Evolutionary conservation across 1,140 invertebrate species (phyloP).

Genomic region (Aphis gossypii): DNA sequence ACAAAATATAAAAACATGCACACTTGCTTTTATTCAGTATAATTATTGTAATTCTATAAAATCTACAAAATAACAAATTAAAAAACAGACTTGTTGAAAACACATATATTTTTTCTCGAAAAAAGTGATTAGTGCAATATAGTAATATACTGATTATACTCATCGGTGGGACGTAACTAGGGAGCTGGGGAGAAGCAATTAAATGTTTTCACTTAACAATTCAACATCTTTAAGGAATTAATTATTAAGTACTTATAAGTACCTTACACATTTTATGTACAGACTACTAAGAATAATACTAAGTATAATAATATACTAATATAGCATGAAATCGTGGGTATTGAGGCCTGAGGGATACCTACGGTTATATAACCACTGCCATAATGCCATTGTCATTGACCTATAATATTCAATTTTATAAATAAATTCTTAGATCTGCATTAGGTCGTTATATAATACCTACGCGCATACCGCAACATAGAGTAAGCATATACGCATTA

Average conservation of each 20-base stretch:
- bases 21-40: background rate
- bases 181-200: too few species aligned
- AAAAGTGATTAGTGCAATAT: background rate
- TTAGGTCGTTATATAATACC: background rate
- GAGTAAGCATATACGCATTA: too few species aligned
- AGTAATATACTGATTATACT: background rate
- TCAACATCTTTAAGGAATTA: background rate
- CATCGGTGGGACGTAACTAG: background rate
- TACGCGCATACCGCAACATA: too few species aligned
- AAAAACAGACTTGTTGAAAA: background rate
- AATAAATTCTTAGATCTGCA: background rate
- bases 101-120: background rate
- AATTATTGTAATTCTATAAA: background rate
- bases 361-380: background rate
- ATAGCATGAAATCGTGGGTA: background rate
- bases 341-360: background rate
- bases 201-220: too few species aligned
- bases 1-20: background rate
- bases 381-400: background rate
- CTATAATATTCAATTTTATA: background rate
- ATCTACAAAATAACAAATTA: background rate
- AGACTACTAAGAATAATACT: background rate
- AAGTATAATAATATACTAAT: background rate
- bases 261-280: background rate
- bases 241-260: background rate